Conservation (phyloP, 2,888 invertebrate genomes). For the Falcaria lacertinaria region DNA sequence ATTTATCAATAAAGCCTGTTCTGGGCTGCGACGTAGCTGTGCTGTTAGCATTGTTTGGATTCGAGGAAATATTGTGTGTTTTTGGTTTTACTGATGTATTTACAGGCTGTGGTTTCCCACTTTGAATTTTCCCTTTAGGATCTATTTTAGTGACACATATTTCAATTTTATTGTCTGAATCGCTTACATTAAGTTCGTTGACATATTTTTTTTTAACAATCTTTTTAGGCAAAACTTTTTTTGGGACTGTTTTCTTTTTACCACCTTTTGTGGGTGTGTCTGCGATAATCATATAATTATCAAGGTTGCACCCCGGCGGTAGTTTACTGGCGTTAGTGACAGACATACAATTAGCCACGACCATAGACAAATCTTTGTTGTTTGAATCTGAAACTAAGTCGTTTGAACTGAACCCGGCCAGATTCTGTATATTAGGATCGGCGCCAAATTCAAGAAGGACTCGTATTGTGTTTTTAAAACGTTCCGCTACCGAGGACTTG, state of each 20-base stretch:
- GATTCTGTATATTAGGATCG: constrained; percentile 61
- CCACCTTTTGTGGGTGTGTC: constrained; percentile 7
- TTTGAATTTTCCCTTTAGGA: no score
- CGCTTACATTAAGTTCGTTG: background rate
- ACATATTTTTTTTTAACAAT: background rate
- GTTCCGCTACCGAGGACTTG: constrained; percentile 40
- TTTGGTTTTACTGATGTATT: no score
- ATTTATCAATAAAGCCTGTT: no score
- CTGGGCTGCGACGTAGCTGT: no score
- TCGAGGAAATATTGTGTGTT: no score
- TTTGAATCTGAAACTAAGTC: constrained; percentile 61
- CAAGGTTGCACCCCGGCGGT: constrained; percentile 6
- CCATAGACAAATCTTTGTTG: constrained; percentile 39
- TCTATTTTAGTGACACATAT: no score
- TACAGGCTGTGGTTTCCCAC: no score
- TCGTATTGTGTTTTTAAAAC: constrained; percentile 57
- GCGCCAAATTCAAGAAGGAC: constrained; percentile 59
- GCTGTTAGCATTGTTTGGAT: no score
- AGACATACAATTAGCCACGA: constrained; percentile 44
- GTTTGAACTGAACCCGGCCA: constrained; percentile 61
- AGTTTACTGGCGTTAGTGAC: constrained; percentile 18
- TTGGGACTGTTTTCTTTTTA: background rate
- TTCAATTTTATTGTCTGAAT: no score
- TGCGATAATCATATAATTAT: constrained; percentile 38
- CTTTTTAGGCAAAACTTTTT: background rate